Evolutionary conservation across 2,888 invertebrate species (phyloP).

Genomic region (Polyommatus icarus): DNA sequence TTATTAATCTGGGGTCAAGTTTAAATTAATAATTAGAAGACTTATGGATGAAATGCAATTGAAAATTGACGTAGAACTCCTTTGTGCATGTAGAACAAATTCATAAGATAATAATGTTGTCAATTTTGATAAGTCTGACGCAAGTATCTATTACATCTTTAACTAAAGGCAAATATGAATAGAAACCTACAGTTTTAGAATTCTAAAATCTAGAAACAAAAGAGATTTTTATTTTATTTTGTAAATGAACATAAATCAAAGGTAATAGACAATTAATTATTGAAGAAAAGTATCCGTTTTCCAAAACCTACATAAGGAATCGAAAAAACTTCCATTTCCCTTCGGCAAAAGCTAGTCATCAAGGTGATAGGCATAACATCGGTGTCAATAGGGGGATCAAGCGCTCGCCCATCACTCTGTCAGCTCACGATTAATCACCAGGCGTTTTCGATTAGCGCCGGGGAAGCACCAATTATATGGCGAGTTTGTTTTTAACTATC

Average conservation of each 20-base stretch:
- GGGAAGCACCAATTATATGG: slow-evolving; percentile 59
- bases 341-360: background rate
- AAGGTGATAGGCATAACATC: background rate
- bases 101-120: too few relatives aligned
- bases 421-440: slow-evolving; percentile 68
- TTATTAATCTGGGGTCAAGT: too few relatives aligned
- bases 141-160: too few relatives aligned
- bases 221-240: too few relatives aligned
- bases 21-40: background rate
- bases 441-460: slow-evolving; percentile 76
- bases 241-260: too few relatives aligned
- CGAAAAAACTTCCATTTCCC: background rate
- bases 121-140: too few relatives aligned
- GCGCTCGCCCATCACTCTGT: slow-evolving; percentile 41
- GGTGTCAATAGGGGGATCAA: slow-evolving; percentile 53
- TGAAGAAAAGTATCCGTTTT: background rate
- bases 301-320: background rate
- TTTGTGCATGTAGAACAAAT: too few relatives aligned
- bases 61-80: background rate
- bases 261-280: too few relatives aligned
- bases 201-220: too few relatives aligned
- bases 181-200: too few relatives aligned
- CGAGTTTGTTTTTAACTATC: slow-evolving; percentile 32
- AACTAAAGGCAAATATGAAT: too few relatives aligned
- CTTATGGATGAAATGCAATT: background rate